These are phyloP conservation scores for Hemistola chrysoprasaria DNA, from an alignment of 2,888 invertebrate species.

Conservation along the genomic window DNA sequence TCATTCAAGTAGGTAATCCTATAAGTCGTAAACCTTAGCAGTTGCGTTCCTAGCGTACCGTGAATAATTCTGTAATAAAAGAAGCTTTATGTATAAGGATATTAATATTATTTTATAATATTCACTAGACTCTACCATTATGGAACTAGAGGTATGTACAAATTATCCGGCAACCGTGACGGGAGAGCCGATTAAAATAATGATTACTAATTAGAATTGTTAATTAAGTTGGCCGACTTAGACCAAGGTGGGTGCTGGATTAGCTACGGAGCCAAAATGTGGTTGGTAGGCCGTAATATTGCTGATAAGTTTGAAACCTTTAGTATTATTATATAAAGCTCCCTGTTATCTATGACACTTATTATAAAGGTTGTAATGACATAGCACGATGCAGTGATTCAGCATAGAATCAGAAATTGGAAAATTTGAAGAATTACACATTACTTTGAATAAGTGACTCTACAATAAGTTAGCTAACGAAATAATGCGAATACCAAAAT, in stretches of 20 bases:
- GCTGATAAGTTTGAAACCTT: constrained; percentile 12
- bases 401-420: too few species aligned
- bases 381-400: too few species aligned
- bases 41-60: too few species aligned
- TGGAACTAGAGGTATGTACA: constrained; percentile 34
- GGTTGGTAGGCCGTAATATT: constrained; percentile 17
- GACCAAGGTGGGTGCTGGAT: constrained; percentile 31
- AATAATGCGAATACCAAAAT: too few species aligned
- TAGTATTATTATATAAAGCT: not conserved
- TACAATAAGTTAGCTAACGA: too few species aligned
- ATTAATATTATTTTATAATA: constrained; percentile 35
- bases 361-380: too few species aligned
- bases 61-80: constrained; percentile 21
- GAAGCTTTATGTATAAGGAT: constrained; percentile 32
- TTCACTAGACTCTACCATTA: constrained; percentile 35
- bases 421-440: too few species aligned
- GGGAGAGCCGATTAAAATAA: constrained; percentile 56
- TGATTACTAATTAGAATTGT: constrained; percentile 59
- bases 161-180: constrained; percentile 58
- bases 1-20: too few species aligned
- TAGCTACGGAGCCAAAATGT: constrained; percentile 21
- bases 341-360: too few species aligned
- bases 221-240: constrained; percentile 53
- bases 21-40: not conserved
- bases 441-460: too few species aligned